Conservation (phyloP, 2,797 vertebrate species). For the Artibeus jamaicensis region DNA sequence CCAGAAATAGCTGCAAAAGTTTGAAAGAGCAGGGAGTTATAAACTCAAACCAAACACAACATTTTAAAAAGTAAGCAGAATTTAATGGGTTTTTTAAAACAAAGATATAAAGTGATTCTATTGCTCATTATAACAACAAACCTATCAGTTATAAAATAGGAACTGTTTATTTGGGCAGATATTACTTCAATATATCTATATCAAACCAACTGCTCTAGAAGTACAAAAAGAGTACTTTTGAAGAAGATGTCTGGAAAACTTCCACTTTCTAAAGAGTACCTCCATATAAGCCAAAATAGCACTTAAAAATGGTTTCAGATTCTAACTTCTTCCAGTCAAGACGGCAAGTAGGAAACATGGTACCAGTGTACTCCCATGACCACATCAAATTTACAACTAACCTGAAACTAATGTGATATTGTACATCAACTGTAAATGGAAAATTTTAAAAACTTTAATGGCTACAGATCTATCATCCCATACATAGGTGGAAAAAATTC, state of each 20-base stretch:
- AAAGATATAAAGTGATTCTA: not conserved
- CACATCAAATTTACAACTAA: not conserved
- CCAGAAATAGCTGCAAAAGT: not conserved
- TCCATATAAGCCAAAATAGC: not conserved
- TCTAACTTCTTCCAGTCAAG: not conserved
- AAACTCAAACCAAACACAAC: conserved; percentile 2
- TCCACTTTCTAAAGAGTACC: not conserved
- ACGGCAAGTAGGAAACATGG: not conserved
- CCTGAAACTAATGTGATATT: not conserved
- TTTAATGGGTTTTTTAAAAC: conserved; percentile 17
- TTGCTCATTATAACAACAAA: not conserved
- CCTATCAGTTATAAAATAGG: not conserved
- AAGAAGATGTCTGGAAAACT: not conserved
- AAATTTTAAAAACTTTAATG: not conserved
- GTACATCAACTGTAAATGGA: not conserved
- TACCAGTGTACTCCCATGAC: not conserved
- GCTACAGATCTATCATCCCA: not conserved
- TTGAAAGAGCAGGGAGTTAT: not conserved
- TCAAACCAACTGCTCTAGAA: not conserved
- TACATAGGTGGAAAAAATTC: not conserved
- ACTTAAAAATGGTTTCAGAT: not conserved
- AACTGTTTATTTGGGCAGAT: conserved; percentile 8
- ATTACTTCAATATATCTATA: not conserved
- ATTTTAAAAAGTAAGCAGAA: conserved; percentile 32
- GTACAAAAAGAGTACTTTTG: conserved; percentile 23